Base-by-base conservation (phyloP, 2,113 vertebrate genomes). In the Petromus typicus region DNA sequence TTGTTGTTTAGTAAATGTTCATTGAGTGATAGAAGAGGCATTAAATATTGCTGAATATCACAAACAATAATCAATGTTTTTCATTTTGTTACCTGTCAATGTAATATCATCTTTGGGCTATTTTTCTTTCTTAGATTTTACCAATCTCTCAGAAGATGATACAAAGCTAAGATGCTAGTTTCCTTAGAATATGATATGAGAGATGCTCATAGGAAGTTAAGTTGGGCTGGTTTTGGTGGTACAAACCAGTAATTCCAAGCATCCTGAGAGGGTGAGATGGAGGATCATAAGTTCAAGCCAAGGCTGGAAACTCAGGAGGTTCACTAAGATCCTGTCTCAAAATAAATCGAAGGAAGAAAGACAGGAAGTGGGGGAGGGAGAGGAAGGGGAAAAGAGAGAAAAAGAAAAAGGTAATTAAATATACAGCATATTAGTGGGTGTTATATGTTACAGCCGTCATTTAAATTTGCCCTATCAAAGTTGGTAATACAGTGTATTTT, bases 391-490 rank as follows among this genome's bases (percentile, higher is more conserved):
- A 23, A n/a, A 9, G 18, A 23, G 20, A 22, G 9, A 3, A 37
- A 10, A 40, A 76, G 27, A 80, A 67, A 90, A 84, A 80, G 8
- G n/a, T 69, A 92, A 85, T 32, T 94, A 79, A 64, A 59, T 86
- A 2, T 86, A 94, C 67, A 90, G 23, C 20, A 59, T 1, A 80
- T 81, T 94, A 57, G 23, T 69, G 2, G 18, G 13, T 56, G 22
- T 80, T 57, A 5, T 51, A 51, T 71, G 91, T 95, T 91, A 57
- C 93, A 92, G 54, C 3, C 73, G 82, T 89, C 18, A 63, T 64
- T 82, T 89, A 67, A 75, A 86, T 83, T 82, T 89, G 61, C 57
- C 86, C 11, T 64, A 89, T 76, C 30, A 66, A 94, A 92, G 88
- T 45, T 64, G 37, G 78, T 86, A 56, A 86, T 57, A 18, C 80